Percentiles rank a stretch among this genome's conserved stretches.
phyloP scores from a whole-genome alignment of 2,113 vertebrate genomes.

The Lepus americanus region DNA sequence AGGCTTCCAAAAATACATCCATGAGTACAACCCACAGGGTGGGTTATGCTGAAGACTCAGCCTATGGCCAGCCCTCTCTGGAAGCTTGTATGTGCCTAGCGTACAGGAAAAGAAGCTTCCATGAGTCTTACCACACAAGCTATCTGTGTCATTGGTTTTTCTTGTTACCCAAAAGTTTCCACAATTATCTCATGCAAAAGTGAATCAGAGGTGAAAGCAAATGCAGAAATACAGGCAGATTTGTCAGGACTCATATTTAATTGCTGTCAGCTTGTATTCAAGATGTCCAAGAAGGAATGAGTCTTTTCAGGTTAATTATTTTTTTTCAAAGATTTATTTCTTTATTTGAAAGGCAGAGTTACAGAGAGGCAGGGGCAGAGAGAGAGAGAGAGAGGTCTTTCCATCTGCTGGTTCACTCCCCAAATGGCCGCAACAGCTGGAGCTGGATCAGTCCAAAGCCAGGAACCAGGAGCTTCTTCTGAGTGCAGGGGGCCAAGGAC shows the following conservation, averaged over 20 bases:
- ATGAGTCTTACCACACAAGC: conserved; percentile 51
- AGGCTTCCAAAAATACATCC: conserved; percentile 66
- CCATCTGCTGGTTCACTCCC: too few species aligned
- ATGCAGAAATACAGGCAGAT: conserved; percentile 45
- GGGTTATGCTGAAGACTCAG: background rate
- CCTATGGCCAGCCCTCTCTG: background rate
- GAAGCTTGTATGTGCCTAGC: background rate
- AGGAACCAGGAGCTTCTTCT: too few species aligned
- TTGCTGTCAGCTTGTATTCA: background rate
- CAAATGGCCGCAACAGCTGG: too few species aligned
- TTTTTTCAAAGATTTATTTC: background rate
- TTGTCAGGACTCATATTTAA: conserved; percentile 55
- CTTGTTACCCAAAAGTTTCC: conserved; percentile 63
- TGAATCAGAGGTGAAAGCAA: conserved; percentile 60
- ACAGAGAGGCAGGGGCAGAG: too few species aligned
- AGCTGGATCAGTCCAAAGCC: too few species aligned
- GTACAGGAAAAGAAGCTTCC: background rate
- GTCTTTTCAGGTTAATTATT: conserved; percentile 15
- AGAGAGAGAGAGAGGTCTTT: too few species aligned
- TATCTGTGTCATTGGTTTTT: conserved; percentile 41
- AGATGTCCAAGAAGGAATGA: background rate
- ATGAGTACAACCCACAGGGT: background rate
- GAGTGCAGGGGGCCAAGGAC: too few species aligned
- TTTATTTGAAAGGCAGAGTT: too few species aligned
- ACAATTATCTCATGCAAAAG: conserved; percentile 57